Evolutionary conservation across 2,888 invertebrate genomes (phyloP).

Genomic region (Mythimna pallens): DNA sequence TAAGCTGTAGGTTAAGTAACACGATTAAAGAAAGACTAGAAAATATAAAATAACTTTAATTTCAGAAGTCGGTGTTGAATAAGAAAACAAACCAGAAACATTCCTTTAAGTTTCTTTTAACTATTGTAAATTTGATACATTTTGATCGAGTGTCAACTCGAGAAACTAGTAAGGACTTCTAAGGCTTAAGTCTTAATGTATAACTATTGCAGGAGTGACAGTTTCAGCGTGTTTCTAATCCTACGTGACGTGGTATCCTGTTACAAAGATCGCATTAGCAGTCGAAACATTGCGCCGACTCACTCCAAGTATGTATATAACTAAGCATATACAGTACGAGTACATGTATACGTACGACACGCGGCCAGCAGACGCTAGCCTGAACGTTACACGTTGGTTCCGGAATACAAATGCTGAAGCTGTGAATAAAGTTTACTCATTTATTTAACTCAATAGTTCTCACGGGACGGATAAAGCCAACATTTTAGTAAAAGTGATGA

Average conservation of each 20-base stretch:
- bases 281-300: constrained; percentile 39
- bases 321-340: no score
- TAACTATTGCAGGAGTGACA: constrained; percentile 29
- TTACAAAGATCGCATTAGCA: constrained; percentile 46
- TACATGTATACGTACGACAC: not conserved
- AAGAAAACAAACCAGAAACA: no score
- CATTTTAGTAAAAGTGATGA: constrained; percentile 21
- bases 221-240: constrained; percentile 33
- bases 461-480: not conserved
- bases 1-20: no score
- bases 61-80: no score
- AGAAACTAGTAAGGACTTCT: constrained; percentile 13
- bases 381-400: constrained; percentile 23
- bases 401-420: constrained; percentile 35
- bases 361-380: constrained; percentile 7
- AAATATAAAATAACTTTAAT: no score
- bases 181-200: constrained; percentile 38
- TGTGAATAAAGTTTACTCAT: constrained; percentile 18
- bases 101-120: no score
- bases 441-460: constrained; percentile 4
- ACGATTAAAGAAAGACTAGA: no score
- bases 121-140: constrained; percentile 63
- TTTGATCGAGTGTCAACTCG: constrained; percentile 64
- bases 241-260: constrained; percentile 28
- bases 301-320: constrained; percentile 5